Percentiles rank a stretch among this genome's conserved stretches.
These are phyloP conservation scores for Leptinotarsa defecta DNA, from an alignment of 1,140 invertebrate species.

Conservation along the genomic window DNA sequence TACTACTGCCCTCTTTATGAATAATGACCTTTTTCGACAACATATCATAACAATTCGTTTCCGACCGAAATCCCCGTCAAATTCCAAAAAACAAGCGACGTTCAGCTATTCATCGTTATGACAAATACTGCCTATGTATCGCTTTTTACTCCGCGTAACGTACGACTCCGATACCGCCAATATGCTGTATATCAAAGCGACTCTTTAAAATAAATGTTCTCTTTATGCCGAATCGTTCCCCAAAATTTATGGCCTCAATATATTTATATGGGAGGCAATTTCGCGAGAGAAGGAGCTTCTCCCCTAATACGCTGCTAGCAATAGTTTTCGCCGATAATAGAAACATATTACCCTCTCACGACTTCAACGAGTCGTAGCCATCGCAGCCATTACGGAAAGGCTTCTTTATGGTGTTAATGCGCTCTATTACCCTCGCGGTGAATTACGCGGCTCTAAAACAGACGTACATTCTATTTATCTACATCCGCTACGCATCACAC, in stretches of 20 bases:
- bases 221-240: constrained; percentile 53
- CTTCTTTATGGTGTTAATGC: constrained; percentile 58
- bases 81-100: constrained; percentile 1
- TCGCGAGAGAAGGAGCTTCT: constrained; percentile 44
- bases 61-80: neutral
- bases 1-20: neutral
- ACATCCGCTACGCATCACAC: constrained; percentile 30
- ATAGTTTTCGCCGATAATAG: constrained; percentile 56
- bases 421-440: constrained; percentile 51
- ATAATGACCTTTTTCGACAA: neutral
- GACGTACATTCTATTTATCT: constrained; percentile 29
- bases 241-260: constrained; percentile 55
- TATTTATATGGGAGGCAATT: constrained; percentile 58
- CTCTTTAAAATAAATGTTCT: constrained; percentile 54
- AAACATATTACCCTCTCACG: constrained; percentile 57
- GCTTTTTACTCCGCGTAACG: constrained; percentile 13
- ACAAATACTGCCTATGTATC: constrained; percentile 14
- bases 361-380: constrained; percentile 55
- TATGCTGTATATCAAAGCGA: constrained; percentile 52
- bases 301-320: constrained; percentile 47
- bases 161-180: constrained; percentile 40
- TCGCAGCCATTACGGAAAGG: constrained; percentile 56
- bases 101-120: constrained; percentile 17
- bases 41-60: neutral
- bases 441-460: constrained; percentile 28